Percentiles rank a stretch among this genome's conserved stretches.
Conservation (phyloP, 2,888 invertebrate genomes). For the Melinaea marsaeus region DNA sequence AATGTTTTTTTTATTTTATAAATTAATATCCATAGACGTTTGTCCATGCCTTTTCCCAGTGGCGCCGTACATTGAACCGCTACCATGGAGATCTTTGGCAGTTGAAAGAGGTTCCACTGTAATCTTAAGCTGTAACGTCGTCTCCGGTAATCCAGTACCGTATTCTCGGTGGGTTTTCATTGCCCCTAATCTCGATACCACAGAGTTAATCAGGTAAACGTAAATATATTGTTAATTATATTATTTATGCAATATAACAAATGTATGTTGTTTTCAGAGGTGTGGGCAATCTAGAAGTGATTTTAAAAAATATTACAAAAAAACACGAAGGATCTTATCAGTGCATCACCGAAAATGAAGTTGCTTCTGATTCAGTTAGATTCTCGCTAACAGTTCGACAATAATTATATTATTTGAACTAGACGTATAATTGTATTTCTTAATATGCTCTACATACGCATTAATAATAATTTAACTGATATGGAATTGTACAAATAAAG, state of each 20-base stretch:
- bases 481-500: no score
- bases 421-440: not conserved
- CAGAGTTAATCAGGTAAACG: conserved; percentile 42
- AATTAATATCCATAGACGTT: not conserved
- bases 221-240: not conserved
- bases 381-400: conserved; percentile 28
- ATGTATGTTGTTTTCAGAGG: conserved; percentile 22
- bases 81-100: conserved; percentile 33
- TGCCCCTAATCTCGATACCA: conserved; percentile 39
- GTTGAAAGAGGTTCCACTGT: conserved; percentile 39
- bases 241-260: not conserved
- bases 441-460: not conserved
- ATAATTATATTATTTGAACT: conserved; percentile 4
- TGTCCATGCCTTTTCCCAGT: conserved; percentile 41
- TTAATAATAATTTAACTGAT: no score
- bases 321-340: conserved; percentile 50
- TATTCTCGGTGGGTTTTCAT: conserved; percentile 53
- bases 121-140: conserved; percentile 45
- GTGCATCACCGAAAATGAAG: conserved; percentile 52
- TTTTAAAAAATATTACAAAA: conserved; percentile 42
- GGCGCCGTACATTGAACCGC: conserved; percentile 53
- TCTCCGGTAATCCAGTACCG: conserved; percentile 52
- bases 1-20: not conserved
- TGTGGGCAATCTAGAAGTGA: conserved; percentile 31
- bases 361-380: conserved; percentile 44